Percentiles rank a stretch among this genome's conserved stretches.
Evolutionary conservation across 2,113 vertebrate species (phyloP).

Genomic region (Ageneiosus marmoratus): DNA sequence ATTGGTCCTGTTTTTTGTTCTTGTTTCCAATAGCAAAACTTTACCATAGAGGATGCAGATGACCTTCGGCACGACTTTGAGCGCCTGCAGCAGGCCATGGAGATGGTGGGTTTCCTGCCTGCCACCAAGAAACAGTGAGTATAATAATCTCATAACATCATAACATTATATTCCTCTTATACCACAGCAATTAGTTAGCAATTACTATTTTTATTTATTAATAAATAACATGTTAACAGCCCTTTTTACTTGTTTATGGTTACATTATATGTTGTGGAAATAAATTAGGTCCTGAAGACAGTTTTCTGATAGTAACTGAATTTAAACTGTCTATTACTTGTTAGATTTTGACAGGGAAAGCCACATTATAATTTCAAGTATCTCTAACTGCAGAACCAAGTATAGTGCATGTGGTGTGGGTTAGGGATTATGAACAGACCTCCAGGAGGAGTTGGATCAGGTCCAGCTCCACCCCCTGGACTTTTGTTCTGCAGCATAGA

Average conservation of each 20-base stretch:
- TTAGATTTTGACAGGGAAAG: background rate
- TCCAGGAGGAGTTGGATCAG: background rate
- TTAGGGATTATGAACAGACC: background rate
- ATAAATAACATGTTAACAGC: background rate
- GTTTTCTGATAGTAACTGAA: background rate
- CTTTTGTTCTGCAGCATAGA: background rate
- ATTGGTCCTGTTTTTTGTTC: too few species aligned
- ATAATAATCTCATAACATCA: background rate
- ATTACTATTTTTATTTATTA: background rate
- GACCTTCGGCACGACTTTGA: constrained; percentile 94
- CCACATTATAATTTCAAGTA: background rate
- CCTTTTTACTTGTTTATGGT: background rate
- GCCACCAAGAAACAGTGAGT: constrained; percentile 94
- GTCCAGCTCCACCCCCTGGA: background rate
- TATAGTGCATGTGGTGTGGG: background rate
- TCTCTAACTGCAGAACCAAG: background rate
- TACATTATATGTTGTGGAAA: background rate
- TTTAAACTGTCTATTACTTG: background rate
- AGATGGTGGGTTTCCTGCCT: constrained; percentile 98
- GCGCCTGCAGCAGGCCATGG: constrained; percentile 96
- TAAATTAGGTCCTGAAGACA: background rate
- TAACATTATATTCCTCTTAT: too few species aligned
- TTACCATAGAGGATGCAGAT: constrained; percentile 95
- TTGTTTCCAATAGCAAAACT: constrained; percentile 82
- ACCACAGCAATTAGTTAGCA: background rate